Evolutionary conservation across 2,888 invertebrate genomes (phyloP).

Genomic region (Euphydryas editha): DNA sequence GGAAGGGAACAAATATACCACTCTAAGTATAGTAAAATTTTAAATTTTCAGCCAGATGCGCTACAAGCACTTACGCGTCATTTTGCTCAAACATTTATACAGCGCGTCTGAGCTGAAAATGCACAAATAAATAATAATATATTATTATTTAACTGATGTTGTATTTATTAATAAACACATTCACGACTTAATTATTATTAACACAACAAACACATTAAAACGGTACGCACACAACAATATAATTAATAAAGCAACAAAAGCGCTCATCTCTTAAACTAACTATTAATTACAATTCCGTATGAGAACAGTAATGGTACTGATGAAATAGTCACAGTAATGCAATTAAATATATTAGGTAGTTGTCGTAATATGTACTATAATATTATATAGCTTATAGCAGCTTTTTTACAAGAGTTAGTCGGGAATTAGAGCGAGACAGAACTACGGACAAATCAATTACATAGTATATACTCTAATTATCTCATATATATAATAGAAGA

Average conservation of each 20-base stretch:
- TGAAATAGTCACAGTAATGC: not conserved
- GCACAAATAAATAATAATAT: no score
- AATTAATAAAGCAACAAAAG: slow-evolving; percentile 1
- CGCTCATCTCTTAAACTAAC: not conserved
- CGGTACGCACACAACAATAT: not conserved
- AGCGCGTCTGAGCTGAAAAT: no score
- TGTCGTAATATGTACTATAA: not conserved
- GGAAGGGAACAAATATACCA: no score
- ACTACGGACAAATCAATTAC: no score
- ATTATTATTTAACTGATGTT: no score
- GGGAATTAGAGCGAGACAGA: not conserved
- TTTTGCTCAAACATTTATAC: no score
- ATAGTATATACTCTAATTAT: no score
- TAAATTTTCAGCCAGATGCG: no score
- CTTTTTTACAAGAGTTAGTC: not conserved
- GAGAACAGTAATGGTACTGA: not conserved
- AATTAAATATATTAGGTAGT: not conserved
- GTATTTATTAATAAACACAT: not conserved
- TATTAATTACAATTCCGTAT: slow-evolving; percentile 4
- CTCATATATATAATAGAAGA: no score
- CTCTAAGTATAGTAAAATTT: no score
- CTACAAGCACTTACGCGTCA: no score
- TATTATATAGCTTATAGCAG: not conserved
- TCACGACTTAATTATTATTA: no score
- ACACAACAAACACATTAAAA: not conserved